phyloP scores from a whole-genome alignment of 2,888 invertebrate species.

The Incurvaria masculella region DNA sequence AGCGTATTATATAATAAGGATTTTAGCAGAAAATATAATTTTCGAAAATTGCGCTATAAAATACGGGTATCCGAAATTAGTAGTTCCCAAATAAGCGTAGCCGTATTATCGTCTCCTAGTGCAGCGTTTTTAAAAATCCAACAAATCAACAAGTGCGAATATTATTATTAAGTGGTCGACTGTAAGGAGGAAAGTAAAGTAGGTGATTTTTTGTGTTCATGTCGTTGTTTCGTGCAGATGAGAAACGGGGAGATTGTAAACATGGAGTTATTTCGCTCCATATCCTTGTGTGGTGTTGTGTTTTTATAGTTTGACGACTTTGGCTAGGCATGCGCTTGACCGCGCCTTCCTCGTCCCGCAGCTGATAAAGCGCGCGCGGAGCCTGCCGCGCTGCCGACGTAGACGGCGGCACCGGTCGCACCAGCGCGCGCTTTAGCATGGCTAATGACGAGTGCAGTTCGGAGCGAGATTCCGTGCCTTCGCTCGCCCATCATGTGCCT shows the following conservation, averaged over 20 bases:
- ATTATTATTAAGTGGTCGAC: no score
- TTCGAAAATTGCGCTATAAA: no score
- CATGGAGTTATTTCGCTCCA: background rate
- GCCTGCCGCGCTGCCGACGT: no score
- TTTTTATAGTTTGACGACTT: background rate
- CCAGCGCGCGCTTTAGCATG: background rate
- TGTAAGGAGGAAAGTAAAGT: no score
- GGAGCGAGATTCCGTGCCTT: background rate
- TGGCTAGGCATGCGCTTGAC: background rate
- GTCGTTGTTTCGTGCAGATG: no score
- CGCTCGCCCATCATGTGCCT: background rate
- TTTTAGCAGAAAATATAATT: no score
- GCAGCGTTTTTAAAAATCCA: no score
- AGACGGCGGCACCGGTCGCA: background rate
- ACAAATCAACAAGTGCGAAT: background rate
- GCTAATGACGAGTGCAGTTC: background rate
- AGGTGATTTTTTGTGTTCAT: no score
- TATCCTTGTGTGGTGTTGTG: background rate
- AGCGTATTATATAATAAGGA: no score
- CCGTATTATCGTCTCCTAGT: no score
- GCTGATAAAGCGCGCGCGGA: background rate
- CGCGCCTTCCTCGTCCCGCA: background rate
- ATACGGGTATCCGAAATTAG: no score
- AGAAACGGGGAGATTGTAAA: background rate
- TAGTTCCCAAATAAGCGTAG: no score